phyloP scores from a whole-genome alignment of 2,888 invertebrate genomes.

The Troides helena region DNA sequence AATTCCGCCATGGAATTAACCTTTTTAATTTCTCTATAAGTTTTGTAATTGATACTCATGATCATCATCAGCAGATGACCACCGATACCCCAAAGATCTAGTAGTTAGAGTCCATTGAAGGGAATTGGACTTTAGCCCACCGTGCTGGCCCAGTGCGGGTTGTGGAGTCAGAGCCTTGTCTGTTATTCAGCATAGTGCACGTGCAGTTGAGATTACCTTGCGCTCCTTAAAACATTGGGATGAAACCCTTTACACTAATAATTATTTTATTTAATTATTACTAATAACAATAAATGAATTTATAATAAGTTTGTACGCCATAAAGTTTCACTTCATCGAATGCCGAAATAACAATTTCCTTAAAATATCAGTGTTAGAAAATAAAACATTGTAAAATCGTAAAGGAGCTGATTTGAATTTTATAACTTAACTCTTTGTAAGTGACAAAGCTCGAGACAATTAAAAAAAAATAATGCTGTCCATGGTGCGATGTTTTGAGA shows the following conservation, averaged over 20 bases:
- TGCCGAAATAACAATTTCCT: conserved; percentile 12
- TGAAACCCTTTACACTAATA: too few relatives aligned
- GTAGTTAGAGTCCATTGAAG: too few relatives aligned
- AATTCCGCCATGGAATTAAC: too few relatives aligned
- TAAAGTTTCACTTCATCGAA: conserved; percentile 18
- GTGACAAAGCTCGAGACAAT: conserved; percentile 44
- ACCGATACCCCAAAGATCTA: too few relatives aligned
- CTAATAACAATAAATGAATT: conserved; percentile 13
- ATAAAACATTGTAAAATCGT: conserved; percentile 23
- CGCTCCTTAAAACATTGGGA: too few relatives aligned
- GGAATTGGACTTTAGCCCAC: too few relatives aligned
- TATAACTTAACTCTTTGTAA: conserved; percentile 60
- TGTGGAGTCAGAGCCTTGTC: too few relatives aligned
- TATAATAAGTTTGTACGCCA: conserved; percentile 11
- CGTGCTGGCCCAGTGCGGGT: too few relatives aligned
- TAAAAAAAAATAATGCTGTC: conserved; percentile 53
- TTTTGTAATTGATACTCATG: neutral
- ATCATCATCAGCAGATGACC: neutral
- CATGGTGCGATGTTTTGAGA: conserved; percentile 55
- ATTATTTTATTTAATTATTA: neutral
- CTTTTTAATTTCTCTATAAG: too few relatives aligned
- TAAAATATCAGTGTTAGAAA: conserved; percentile 18
- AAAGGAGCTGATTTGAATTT: conserved; percentile 55
- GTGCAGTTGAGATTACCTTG: too few relatives aligned
- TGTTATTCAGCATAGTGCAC: too few relatives aligned